Percentiles rank a stretch among this genome's conserved stretches.
phyloP scores from a whole-genome alignment of 2,113 vertebrate genomes.

The Varanus salvator region DNA sequence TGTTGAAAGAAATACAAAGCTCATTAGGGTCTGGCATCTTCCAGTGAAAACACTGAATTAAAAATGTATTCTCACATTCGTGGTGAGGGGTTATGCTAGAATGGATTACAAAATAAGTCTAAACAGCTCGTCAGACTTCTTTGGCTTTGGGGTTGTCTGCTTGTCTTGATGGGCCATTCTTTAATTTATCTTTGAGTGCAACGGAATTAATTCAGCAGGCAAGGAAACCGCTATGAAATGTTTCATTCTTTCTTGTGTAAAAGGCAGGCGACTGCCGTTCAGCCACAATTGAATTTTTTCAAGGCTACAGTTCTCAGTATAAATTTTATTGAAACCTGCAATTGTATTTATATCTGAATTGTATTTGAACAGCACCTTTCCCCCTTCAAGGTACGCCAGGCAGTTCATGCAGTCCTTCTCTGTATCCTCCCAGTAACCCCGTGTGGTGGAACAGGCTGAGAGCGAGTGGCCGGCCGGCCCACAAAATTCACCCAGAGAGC shows the following conservation, averaged over 20 bases:
- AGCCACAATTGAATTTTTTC: no score
- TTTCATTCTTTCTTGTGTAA: not conserved
- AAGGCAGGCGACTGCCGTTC: no score
- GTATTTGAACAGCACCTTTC: no score
- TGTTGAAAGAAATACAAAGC: not conserved
- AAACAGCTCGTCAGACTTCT: not conserved
- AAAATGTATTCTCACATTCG: not conserved
- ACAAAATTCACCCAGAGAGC: no score
- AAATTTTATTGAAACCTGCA: not conserved
- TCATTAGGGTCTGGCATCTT: slow-evolving; percentile 21
- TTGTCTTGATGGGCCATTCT: not conserved
- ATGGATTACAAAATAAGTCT: not conserved
- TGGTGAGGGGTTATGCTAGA: not conserved
- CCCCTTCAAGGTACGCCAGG: no score
- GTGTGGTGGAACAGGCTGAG: no score
- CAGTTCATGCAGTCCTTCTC: no score
- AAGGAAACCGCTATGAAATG: not conserved
- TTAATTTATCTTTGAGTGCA: not conserved
- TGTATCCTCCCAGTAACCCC: no score
- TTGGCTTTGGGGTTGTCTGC: not conserved
- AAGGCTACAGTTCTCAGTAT: not conserved
- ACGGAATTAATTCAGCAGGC: not conserved
- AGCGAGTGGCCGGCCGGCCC: no score
- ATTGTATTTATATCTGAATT: no score
- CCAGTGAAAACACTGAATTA: slow-evolving; percentile 41